Percentiles rank a stretch among this genome's conserved stretches.
Evolutionary conservation across 2,113 vertebrate genomes (phyloP).

Genomic region (Nerophis ophidion): DNA sequence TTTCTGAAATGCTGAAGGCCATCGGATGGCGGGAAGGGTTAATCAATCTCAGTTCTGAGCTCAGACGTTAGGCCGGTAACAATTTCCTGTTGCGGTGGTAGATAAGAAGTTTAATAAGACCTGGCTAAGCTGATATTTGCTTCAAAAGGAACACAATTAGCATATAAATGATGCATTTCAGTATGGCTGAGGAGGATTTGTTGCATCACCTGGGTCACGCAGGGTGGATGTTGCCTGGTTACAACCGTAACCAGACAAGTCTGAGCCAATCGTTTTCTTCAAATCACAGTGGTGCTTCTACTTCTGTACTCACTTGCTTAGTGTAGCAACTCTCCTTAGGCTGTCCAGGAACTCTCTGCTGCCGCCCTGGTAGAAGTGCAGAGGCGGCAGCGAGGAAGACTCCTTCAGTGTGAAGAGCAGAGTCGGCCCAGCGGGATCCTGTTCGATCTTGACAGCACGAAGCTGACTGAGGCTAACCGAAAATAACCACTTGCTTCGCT

Average conservation of each 20-base stretch:
- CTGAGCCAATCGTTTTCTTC: no score
- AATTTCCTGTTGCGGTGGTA: constrained; percentile 1
- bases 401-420: constrained; percentile 85
- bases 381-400: constrained; percentile 74
- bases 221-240: neutral
- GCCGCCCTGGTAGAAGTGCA: constrained; percentile 94
- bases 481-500: constrained; percentile 84
- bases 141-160: constrained; percentile 43
- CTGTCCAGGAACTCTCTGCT: constrained; percentile 81
- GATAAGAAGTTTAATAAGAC: constrained; percentile 94
- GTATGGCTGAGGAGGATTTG: neutral
- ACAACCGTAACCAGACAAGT: neutral
- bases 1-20: no score
- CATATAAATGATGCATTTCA: constrained; percentile 31
- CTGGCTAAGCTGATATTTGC: constrained; percentile 50
- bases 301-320: constrained; percentile 82
- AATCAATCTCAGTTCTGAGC: neutral
- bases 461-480: constrained; percentile 84
- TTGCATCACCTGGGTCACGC: neutral
- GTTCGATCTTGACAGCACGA: constrained; percentile 83
- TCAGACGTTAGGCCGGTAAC: neutral
- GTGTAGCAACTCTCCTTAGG: constrained; percentile 80
- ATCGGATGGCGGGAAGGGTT: neutral
- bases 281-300: neutral
- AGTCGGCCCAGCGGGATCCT: constrained; percentile 74